These are phyloP conservation scores for Rhopalosiphum nymphaeae DNA, from an alignment of 2,888 invertebrate genomes.

Conservation along the genomic window DNA sequence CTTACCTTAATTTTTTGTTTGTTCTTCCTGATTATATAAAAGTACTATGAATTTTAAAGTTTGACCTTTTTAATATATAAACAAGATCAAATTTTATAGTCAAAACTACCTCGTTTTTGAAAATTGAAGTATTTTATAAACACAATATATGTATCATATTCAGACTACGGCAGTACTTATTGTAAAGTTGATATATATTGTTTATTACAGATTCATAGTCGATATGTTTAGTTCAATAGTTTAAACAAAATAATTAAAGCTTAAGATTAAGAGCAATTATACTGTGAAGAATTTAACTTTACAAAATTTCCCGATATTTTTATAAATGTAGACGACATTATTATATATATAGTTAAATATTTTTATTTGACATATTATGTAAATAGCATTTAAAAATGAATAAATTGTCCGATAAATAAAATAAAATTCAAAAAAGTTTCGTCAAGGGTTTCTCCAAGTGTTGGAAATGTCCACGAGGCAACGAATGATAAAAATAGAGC, in stretches of 20 bases:
- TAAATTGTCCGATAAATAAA: background rate
- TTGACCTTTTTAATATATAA: too few species aligned
- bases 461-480: background rate
- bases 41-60: too few species aligned
- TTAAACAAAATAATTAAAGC: background rate
- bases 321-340: too few species aligned
- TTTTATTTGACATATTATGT: background rate
- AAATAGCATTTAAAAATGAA: background rate
- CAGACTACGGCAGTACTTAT: too few species aligned
- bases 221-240: background rate
- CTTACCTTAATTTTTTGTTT: too few species aligned
- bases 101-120: too few species aligned
- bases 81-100: too few species aligned
- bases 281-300: background rate
- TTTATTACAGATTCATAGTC: background rate
- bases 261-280: background rate
- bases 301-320: background rate
- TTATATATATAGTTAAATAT: background rate
- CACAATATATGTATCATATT: too few species aligned
- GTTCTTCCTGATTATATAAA: too few species aligned
- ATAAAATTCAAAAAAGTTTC: background rate
- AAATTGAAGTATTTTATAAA: too few species aligned
- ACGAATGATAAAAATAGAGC: background rate
- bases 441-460: background rate
- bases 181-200: background rate